These are phyloP conservation scores for Brachyhypopomus gauderio DNA, from an alignment of 2,113 vertebrate species.

Conservation along the genomic window DNA sequence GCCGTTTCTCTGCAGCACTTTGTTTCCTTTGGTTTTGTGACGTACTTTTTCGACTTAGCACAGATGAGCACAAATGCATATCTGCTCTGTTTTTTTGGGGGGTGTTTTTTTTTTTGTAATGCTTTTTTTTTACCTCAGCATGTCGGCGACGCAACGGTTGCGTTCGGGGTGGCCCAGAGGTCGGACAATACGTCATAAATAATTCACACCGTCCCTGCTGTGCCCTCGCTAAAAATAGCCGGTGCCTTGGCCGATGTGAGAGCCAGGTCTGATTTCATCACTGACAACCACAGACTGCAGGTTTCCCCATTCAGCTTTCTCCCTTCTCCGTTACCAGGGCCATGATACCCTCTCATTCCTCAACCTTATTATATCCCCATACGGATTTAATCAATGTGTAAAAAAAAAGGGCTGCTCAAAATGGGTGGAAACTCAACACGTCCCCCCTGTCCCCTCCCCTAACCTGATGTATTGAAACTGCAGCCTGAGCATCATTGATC, in stretches of 20 bases:
- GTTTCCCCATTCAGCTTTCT: slow-evolving; percentile 51
- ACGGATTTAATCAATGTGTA: neutral
- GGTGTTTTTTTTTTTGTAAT: no score
- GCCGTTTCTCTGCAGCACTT: slow-evolving; percentile 15
- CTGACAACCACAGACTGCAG: slow-evolving; percentile 49
- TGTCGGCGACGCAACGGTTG: slow-evolving; percentile 44
- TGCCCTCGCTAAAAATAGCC: slow-evolving; percentile 70
- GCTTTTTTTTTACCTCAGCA: slow-evolving; percentile 41
- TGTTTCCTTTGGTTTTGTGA: slow-evolving; percentile 6
- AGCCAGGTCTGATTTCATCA: slow-evolving; percentile 61
- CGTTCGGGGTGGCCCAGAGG: slow-evolving; percentile 67
- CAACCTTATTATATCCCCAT: neutral
- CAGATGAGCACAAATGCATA: slow-evolving; percentile 33
- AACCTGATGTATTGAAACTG: slow-evolving; percentile 15
- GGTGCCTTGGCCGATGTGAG: slow-evolving; percentile 57
- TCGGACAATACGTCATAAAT: slow-evolving; percentile 71
- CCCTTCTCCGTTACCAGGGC: slow-evolving; percentile 13
- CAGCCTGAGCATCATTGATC: slow-evolving; percentile 31
- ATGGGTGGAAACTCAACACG: slow-evolving; percentile 22
- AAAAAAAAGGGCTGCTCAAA: slow-evolving; percentile 3
- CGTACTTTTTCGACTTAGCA: slow-evolving; percentile 29
- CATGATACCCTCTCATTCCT: neutral
- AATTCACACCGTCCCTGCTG: slow-evolving; percentile 70
- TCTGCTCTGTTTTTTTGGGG: neutral
- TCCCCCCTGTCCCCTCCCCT: neutral